Conservation (phyloP, 2,113 vertebrate genomes). For the Coracopsis vasa region DNA sequence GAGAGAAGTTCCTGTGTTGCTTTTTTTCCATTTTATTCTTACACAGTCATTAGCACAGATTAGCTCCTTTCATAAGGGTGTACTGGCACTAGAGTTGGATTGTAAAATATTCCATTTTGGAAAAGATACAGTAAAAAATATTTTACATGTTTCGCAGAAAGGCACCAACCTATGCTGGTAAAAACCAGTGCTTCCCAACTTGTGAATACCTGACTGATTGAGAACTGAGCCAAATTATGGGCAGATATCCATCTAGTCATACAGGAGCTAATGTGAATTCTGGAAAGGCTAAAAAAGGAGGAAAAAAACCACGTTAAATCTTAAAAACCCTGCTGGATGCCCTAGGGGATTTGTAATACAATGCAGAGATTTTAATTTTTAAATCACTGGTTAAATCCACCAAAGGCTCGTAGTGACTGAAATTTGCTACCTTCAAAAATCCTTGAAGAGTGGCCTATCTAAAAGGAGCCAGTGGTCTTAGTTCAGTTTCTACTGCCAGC, state of each 20-base stretch:
- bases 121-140: constrained; percentile 44
- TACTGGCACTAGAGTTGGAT: background rate
- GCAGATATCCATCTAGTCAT: background rate
- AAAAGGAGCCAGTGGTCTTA: background rate
- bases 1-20: background rate
- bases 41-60: constrained; percentile 38
- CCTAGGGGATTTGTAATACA: background rate
- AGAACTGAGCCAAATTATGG: background rate
- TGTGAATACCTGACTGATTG: background rate
- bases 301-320: background rate
- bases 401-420: background rate
- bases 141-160: background rate
- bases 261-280: background rate
- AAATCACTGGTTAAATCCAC: background rate
- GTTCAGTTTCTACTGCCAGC: background rate
- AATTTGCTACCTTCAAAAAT: background rate
- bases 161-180: background rate
- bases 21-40: constrained; percentile 12
- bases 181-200: background rate
- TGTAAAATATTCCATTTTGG: constrained; percentile 29
- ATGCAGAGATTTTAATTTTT: background rate
- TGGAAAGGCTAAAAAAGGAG: background rate
- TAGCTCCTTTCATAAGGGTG: constrained; percentile 5
- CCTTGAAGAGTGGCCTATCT: background rate
- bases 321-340: background rate